These are phyloP conservation scores for Tenthredo mesomela DNA, from an alignment of 2,888 invertebrate species.

Conservation along the genomic window DNA sequence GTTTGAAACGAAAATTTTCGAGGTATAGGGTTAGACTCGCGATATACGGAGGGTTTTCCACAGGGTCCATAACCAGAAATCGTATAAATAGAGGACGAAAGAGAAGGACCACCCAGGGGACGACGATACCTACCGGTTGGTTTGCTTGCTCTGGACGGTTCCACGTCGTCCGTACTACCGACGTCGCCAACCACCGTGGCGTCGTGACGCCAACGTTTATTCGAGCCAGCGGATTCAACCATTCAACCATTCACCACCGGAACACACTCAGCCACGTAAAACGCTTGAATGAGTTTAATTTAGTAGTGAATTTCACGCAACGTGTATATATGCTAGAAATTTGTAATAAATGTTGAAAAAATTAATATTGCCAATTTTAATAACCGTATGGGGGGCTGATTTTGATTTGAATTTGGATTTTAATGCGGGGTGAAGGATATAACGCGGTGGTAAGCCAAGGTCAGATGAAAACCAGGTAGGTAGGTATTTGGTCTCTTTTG, in stretches of 20 bases:
- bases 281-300: constrained; percentile 41
- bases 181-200: constrained; percentile 45
- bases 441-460: background rate
- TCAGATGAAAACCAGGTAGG: constrained; percentile 21
- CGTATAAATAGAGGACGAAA: constrained; percentile 46
- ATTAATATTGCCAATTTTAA: background rate
- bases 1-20: background rate
- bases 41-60: background rate
- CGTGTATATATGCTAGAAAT: background rate
- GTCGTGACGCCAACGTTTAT: constrained; percentile 39
- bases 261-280: constrained; percentile 5
- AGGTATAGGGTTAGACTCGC: background rate
- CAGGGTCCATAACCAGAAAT: constrained; percentile 6
- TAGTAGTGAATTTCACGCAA: constrained; percentile 18
- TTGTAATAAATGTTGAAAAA: background rate
- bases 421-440: background rate
- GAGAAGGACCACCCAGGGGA: constrained; percentile 44
- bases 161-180: constrained; percentile 24
- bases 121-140: constrained; percentile 23
- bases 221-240: constrained; percentile 33
- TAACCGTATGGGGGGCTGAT: background rate
- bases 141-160: constrained; percentile 35
- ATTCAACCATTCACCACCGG: constrained; percentile 26
- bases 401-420: background rate
- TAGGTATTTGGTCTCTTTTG: constrained; percentile 26